Evolutionary conservation across 2,888 invertebrate genomes (phyloP), one percentile per base, ranked within the genome.

Genomic region (Matsumyia berberina): DNA sequence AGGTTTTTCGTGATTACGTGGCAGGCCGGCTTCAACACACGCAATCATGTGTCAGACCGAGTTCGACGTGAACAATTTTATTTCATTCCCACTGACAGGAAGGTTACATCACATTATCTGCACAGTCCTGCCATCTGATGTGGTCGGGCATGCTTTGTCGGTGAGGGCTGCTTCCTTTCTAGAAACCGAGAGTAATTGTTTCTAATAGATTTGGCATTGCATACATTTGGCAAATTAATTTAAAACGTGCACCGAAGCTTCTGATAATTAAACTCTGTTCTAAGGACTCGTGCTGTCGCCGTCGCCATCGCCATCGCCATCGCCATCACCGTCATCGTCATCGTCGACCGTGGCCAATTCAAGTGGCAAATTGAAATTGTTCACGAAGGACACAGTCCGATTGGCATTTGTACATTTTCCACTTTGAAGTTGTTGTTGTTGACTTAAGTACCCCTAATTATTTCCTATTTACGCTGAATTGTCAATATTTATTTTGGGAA

Each of bases 1-100:
- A 78, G 83, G 78, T 78, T 74, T 77, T 78, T 8, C 73, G 60
- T 67, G 83, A 78, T 83, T 83, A 83, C 78, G 83, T 83, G 72
- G 67, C 62, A 37, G 73, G 60, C 62, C 62, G 37, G 67, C 35
- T 78, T 67, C 55, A 72, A 44, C 44, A 55, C 42, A 78, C 72
- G 64, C 67, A 82, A 70, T 72, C 77, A 72, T 60, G 62, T 62
- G 55, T 70, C 57, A 35, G 55, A 46, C 78, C 39, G 31, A 31
- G 49, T 70, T 80, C 55, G 58, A 76, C 70, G 46, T 70, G 81
- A 70, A 67, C 67, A 53, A 60, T 83, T 78, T 62, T 73, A 73
- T 78, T 69, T 78, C 62, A 5, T 9, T 33, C 31, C 42, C 42
- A 60, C 53, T 53, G 72, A 29, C 19, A 33, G n/a, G 8, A 57